A percentile compares a stretch with the other conserved stretches of the same genome.
These are phyloP conservation scores for Gymnoscopelus braueri DNA, from an alignment of 2,797 vertebrate species.

Conservation along the genomic window DNA sequence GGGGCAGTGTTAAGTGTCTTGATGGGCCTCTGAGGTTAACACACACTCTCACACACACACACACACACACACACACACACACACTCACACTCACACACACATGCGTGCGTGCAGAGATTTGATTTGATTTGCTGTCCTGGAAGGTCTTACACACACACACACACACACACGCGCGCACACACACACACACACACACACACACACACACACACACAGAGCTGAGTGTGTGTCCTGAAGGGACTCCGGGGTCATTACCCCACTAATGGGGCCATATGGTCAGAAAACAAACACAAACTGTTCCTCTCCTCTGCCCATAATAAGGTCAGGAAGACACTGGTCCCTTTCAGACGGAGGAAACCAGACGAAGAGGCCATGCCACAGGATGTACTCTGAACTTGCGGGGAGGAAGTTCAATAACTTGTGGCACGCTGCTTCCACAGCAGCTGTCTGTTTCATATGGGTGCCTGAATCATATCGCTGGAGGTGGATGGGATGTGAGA, in stretches of 20 bases:
- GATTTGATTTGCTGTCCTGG: too few relatives aligned
- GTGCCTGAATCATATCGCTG: constrained; percentile 2
- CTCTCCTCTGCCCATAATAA: constrained; percentile 71
- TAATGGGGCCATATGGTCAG: constrained; percentile 86
- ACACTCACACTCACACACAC: constrained; percentile 23
- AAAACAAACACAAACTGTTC: constrained; percentile 84
- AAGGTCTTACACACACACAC: constrained; percentile 23
- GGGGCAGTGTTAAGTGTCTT: constrained; percentile 71
- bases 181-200: constrained; percentile 13
- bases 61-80: constrained; percentile 28
- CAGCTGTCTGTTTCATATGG: constrained; percentile 6
- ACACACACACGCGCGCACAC: constrained; percentile 23
- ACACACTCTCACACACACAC: constrained; percentile 28
- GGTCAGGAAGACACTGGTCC: constrained; percentile 76
- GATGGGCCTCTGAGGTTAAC: constrained; percentile 69
- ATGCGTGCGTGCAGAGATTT: constrained; percentile 13
- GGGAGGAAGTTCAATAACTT: constrained; percentile 57
- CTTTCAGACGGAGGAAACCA: constrained; percentile 60
- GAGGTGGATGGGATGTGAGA: too few relatives aligned
- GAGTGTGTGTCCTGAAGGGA: constrained; percentile 65
- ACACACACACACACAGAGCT: constrained; percentile 9
- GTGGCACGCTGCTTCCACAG: constrained; percentile 27
- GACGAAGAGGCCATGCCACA: constrained; percentile 50
- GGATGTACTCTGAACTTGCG: constrained; percentile 48
- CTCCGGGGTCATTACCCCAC: constrained; percentile 80